Evolutionary conservation across 2,113 vertebrate species (phyloP).

Genomic region (Corydoras maculifer): DNA sequence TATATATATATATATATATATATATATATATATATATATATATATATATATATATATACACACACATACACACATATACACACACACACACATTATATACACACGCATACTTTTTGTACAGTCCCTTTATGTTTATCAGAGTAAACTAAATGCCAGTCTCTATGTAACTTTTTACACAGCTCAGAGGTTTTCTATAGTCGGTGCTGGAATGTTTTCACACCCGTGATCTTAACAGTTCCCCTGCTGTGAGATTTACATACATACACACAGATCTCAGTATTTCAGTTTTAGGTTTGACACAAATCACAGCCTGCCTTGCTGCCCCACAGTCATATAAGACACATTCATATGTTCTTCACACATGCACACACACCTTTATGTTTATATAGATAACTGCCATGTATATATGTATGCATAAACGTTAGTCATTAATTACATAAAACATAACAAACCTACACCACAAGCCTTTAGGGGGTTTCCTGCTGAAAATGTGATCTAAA

Average conservation of each 20-base stretch:
- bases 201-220: constrained; percentile 65
- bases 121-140: constrained; percentile 39
- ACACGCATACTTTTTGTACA: too few species aligned
- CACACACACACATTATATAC: too few species aligned
- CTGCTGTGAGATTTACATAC: constrained; percentile 37
- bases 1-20: too few species aligned
- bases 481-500: constrained; percentile 29
- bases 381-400: neutral
- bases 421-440: constrained; percentile 39
- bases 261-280: neutral
- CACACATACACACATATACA: too few species aligned
- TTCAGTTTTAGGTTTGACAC: constrained; percentile 16
- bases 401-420: neutral
- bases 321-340: neutral
- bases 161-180: constrained; percentile 57
- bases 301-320: constrained; percentile 9
- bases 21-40: too few species aligned
- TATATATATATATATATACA: too few species aligned
- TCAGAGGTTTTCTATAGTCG: constrained; percentile 59
- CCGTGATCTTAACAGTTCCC: constrained; percentile 50
- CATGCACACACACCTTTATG: constrained; percentile 1
- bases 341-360: neutral
- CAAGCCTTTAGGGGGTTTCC: constrained; percentile 21
- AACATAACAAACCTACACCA: constrained; percentile 37
- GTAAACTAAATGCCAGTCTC: constrained; percentile 61